Conservation (phyloP, 2,888 invertebrate species). For the Emmelina monodactyla region DNA sequence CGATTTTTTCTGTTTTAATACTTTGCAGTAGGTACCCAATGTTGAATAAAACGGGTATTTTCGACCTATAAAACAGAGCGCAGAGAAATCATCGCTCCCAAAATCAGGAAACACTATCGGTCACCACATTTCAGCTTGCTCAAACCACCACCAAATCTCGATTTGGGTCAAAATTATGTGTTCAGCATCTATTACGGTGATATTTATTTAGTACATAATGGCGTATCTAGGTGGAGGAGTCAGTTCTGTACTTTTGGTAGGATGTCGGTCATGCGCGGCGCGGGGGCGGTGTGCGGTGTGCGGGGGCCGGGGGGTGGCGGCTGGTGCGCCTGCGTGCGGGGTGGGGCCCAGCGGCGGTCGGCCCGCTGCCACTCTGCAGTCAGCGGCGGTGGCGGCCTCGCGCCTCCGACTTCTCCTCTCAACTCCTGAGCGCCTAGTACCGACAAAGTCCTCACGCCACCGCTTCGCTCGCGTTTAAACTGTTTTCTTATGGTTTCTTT, state of each 20-base stretch:
- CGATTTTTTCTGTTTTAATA: too few species aligned
- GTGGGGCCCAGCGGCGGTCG: conserved; percentile 49
- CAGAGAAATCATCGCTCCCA: too few species aligned
- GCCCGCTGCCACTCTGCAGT: conserved; percentile 58
- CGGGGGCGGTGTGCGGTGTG: too few species aligned
- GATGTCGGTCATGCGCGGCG: conserved; percentile 60
- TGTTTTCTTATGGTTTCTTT: conserved; percentile 16
- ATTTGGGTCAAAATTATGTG: conserved; percentile 46
- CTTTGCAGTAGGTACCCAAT: too few species aligned
- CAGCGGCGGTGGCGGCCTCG: conserved; percentile 52
- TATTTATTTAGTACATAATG: conserved; percentile 64
- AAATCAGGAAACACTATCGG: too few species aligned
- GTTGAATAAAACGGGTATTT: too few species aligned
- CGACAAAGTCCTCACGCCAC: conserved; percentile 30
- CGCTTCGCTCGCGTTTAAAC: conserved; percentile 41
- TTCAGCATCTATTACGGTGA: conserved; percentile 43
- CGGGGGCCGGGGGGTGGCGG: too few species aligned
- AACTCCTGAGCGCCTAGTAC: conserved; percentile 15
- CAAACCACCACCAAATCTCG: too few species aligned
- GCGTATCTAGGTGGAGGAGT: conserved; percentile 61
- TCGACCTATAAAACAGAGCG: too few species aligned
- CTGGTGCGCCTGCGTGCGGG: conserved; percentile 52
- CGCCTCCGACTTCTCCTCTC: conserved; percentile 33
- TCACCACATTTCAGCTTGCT: too few species aligned
- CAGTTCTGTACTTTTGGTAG: conserved; percentile 63